Base-by-base conservation (phyloP, 2,113 vertebrate species). In the Emberiza fucata region DNA sequence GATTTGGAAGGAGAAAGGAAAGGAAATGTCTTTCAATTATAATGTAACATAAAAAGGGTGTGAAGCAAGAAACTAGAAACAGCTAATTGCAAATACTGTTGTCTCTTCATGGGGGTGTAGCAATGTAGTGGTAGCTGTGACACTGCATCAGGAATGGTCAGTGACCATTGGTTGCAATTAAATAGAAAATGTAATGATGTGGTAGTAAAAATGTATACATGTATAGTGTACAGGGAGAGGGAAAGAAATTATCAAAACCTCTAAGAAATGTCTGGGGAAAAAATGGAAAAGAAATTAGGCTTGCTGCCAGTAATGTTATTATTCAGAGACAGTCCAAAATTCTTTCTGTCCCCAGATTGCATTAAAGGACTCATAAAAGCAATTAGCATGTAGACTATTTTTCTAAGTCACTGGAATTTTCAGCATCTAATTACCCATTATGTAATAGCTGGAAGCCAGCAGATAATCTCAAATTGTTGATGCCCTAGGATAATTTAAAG, bases 341-440 rank as follows among this genome's bases (percentile, higher is more conserved):
- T 91, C 84, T 92, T 94, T 94, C 84, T 95, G 81, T 70, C 91
- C 84, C 77, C 63, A 65, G 84, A 91, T 92, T 90, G 79, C 75
- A 86, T 95, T 94, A 92, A 97, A 86, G 87, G 94, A 92, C 88
- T 97, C 95, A 92, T 94, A 95, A 94, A 97, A 87, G 72, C 95
- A 96, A 96, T 97, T 97, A 97, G 94, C 94, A 96, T 94, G 94
- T 96, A 90, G 97, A 97, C 95, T 97, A 91, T 96, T 97, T 97
- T 97, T 97, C 96, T 96, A 96, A 97, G 96, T 97, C 96, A 88
- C 91, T 95, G 89, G 96, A 95, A 98, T 77, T 89, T 94, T 96
- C 93, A 95, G 87, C 84, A 84, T 97, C 94, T 96, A 94, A 95
- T 98, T 97, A 95, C 77, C 91, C 81, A 92, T 97, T 96, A 93